These are phyloP conservation scores for Protophormia terraenovae DNA, from an alignment of 2,888 invertebrate genomes.

Conservation along the genomic window DNA sequence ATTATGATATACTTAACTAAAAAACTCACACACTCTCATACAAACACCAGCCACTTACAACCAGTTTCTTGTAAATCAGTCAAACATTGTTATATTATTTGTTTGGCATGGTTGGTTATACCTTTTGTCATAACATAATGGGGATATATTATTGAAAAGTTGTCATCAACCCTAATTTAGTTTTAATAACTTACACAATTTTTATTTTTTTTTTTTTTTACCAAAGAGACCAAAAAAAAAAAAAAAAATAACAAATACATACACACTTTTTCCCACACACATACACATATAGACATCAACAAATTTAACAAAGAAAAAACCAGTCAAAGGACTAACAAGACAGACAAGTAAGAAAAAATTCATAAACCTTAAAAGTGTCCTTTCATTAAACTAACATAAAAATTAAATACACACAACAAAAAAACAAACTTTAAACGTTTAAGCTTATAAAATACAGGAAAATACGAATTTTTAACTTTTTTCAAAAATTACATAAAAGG, in stretches of 20 bases:
- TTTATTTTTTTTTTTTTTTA: conserved; percentile 13
- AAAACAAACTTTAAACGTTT: conserved; percentile 44
- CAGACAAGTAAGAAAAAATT: not conserved
- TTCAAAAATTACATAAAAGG: not conserved
- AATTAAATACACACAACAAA: not conserved
- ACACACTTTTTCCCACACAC: not conserved
- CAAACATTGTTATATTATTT: conserved; percentile 37
- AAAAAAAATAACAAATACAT: not conserved
- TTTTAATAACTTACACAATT: conserved; percentile 79
- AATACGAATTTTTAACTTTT: conserved; percentile 51
- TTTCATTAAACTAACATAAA: conserved; percentile 50
- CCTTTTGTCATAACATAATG: conserved; percentile 58
- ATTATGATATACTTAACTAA: not conserved
- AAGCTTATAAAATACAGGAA: conserved; percentile 36
- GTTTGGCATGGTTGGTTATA: conserved; percentile 39
- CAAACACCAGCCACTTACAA: conserved; percentile 2
- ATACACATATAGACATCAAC: not conserved
- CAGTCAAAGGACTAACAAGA: not conserved
- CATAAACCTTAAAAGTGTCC: conserved; percentile 51
- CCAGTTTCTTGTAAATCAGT: conserved; percentile 40
- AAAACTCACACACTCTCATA: not conserved
- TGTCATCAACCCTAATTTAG: conserved; percentile 77
- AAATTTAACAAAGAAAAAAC: not conserved
- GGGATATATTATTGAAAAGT: conserved; percentile 54
- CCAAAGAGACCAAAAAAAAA: conserved; percentile 14